Evolutionary conservation across 2,888 invertebrate genomes (phyloP).

Genomic region (Sminthurinus aureus): DNA sequence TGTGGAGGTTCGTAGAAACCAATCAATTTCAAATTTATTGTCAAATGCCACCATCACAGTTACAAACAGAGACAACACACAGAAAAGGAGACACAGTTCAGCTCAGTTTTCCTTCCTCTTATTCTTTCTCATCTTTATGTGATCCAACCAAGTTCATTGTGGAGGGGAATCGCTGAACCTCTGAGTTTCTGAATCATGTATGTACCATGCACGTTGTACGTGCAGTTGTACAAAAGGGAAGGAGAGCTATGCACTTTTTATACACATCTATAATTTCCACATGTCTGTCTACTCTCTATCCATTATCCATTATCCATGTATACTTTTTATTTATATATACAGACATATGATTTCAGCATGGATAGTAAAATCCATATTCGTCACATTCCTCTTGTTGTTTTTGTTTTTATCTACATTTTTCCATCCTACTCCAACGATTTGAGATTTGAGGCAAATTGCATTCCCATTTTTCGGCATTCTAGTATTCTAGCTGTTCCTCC

Average conservation of each 20-base stretch:
- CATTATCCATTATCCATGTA: too few species aligned
- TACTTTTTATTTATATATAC: too few species aligned
- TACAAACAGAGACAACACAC: too few species aligned
- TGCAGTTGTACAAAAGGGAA: not conserved
- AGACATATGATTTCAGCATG: too few species aligned
- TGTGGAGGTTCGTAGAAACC: slow-evolving; percentile 21
- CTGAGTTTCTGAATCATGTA: not conserved
- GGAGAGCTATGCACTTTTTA: too few species aligned
- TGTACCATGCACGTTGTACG: not conserved
- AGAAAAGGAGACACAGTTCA: too few species aligned
- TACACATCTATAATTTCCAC: too few species aligned
- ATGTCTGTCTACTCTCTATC: too few species aligned
- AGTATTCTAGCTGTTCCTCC: too few species aligned
- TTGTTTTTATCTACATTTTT: not conserved
- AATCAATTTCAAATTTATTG: slow-evolving; percentile 40
- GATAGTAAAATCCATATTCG: too few species aligned
- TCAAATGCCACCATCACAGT: slow-evolving; percentile 7
- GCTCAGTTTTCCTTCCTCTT: too few species aligned
- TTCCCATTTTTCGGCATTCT: not conserved
- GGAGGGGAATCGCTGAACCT: not conserved
- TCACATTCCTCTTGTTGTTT: not conserved
- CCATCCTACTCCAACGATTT: not conserved
- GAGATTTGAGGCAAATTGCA: not conserved
- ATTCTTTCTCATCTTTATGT: not conserved
- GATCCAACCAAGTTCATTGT: not conserved